A percentile compares a stretch with the other conserved stretches of the same genome.
These are phyloP conservation scores for Knipowitschia caucasica DNA, from an alignment of 2,797 vertebrate genomes.

Conservation along the genomic window DNA sequence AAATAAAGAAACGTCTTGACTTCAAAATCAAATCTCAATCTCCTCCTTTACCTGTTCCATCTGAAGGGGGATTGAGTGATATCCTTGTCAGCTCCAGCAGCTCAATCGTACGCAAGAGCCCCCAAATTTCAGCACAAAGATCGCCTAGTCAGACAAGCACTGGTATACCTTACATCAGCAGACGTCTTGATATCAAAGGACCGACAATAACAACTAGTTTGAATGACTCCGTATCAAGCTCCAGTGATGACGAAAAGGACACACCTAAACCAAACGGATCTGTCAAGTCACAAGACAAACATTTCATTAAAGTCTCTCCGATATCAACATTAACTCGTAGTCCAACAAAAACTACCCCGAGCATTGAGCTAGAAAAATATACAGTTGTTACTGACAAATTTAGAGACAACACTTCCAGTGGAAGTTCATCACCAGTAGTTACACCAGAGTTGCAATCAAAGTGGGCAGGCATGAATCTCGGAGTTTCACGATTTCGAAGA, in stretches of 20 bases:
- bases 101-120: neutral
- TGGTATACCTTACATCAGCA: slow-evolving; percentile 13
- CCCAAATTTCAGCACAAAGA: neutral
- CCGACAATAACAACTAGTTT: slow-evolving; percentile 1
- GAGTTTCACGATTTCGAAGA: slow-evolving; percentile 56
- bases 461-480: slow-evolving; percentile 59
- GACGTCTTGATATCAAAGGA: slow-evolving; percentile 42
- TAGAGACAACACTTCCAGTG: slow-evolving; percentile 9
- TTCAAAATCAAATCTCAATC: neutral
- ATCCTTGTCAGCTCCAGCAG: neutral
- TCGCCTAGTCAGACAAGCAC: neutral
- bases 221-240: slow-evolving; percentile 21
- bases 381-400: slow-evolving; percentile 27
- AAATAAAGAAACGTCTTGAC: slow-evolving; percentile 7
- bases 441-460: slow-evolving; percentile 49
- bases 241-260: slow-evolving; percentile 37
- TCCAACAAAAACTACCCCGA: slow-evolving; percentile 21
- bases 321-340: slow-evolving; percentile 12
- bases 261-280: slow-evolving; percentile 12
- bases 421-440: slow-evolving; percentile 21
- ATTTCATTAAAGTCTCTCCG: slow-evolving; percentile 5
- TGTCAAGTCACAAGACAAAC: slow-evolving; percentile 1
- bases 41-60: neutral
- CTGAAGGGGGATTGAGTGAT: neutral
- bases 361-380: slow-evolving; percentile 52